Percentiles rank a stretch among this genome's conserved stretches.
phyloP scores from a whole-genome alignment of 2,113 vertebrate species.

The Oncorhynchus tshawytscha region DNA sequence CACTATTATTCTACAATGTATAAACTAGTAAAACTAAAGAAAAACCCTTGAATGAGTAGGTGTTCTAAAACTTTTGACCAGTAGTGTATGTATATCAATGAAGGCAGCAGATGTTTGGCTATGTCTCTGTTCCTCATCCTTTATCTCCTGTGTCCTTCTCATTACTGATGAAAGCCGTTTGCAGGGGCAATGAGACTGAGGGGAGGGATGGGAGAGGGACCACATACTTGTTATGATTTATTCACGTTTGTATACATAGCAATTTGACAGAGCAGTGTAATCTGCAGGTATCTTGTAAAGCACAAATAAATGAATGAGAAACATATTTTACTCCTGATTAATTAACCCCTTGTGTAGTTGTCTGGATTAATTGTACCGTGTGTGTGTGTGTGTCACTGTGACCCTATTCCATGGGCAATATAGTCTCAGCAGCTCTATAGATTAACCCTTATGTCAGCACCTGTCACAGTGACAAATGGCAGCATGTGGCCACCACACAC shows the following conservation, averaged over 20 bases:
- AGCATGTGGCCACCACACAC: background rate
- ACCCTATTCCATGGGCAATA: background rate
- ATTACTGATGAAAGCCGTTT: background rate
- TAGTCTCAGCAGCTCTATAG: background rate
- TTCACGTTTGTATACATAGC: background rate
- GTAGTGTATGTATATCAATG: constrained; percentile 20
- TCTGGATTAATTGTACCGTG: background rate
- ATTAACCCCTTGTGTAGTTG: constrained; percentile 4
- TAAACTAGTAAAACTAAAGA: too few relatives aligned
- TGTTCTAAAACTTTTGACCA: too few relatives aligned
- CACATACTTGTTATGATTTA: background rate
- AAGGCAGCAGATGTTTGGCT: background rate
- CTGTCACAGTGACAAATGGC: background rate
- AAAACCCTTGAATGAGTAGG: too few relatives aligned
- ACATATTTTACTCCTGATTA: background rate
- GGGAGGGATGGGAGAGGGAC: background rate
- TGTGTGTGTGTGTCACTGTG: constrained; percentile 9
- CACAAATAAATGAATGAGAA: background rate
- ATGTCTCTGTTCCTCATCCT: background rate
- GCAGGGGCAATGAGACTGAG: background rate
- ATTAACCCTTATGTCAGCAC: constrained; percentile 7
- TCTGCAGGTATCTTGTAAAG: background rate
- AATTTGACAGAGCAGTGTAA: constrained; percentile 2
- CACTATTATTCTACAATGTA: too few relatives aligned
- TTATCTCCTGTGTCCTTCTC: background rate